Conservation (phyloP, 53 echinoderm and acorn worm species). For the Holothuria scabra region DNA sequence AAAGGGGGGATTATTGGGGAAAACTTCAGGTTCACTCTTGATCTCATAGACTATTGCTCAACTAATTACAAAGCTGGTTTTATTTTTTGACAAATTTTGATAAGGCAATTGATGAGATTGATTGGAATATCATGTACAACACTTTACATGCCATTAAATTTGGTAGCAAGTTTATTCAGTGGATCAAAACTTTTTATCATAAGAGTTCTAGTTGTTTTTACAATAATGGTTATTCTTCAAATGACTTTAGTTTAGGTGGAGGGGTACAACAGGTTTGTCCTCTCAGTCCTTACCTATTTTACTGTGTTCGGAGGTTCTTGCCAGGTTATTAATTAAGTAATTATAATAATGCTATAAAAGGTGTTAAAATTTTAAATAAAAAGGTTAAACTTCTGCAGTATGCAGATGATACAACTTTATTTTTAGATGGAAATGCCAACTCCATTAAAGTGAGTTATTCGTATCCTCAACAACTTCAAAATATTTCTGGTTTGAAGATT, state of each 20-base stretch:
- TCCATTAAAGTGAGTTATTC: background rate
- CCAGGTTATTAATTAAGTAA: background rate
- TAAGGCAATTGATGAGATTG: background rate
- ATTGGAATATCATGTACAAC: background rate
- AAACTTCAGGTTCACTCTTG: background rate
- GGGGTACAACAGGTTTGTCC: background rate
- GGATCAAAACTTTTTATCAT: background rate
- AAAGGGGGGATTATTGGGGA: background rate
- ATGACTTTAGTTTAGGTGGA: background rate
- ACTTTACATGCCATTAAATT: background rate
- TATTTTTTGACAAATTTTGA: background rate
- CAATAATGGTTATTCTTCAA: background rate
- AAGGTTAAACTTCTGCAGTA: background rate
- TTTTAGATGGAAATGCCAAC: background rate
- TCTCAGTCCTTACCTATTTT: background rate
- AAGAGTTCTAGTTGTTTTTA: background rate
- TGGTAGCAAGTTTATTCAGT: background rate
- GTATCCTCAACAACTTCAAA: background rate
- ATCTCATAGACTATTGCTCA: background rate
- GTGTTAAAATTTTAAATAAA: background rate
- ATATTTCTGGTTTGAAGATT: constrained; percentile 1
- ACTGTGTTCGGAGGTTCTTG: background rate
- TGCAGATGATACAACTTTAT: background rate
- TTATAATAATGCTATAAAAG: background rate
- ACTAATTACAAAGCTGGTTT: background rate